These are phyloP conservation scores for Sceliomorpha sp. DNA, from an alignment of 2,888 invertebrate genomes.

Conservation along the genomic window DNA sequence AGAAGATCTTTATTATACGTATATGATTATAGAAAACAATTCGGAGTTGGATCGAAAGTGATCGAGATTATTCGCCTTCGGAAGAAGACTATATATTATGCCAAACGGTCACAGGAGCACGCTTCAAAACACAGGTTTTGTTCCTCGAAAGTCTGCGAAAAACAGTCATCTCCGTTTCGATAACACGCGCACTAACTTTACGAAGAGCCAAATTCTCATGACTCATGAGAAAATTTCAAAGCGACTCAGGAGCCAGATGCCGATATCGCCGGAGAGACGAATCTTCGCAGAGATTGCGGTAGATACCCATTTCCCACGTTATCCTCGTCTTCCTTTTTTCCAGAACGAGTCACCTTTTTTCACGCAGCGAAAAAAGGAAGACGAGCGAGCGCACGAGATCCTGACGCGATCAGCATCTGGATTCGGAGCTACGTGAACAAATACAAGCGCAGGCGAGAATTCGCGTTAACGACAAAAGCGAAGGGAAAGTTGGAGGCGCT, in stretches of 20 bases:
- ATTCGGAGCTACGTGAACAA: conserved; percentile 49
- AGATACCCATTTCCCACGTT: conserved; percentile 53
- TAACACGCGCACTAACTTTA: conserved; percentile 26
- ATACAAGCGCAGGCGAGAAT: conserved; percentile 36
- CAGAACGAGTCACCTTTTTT: conserved; percentile 33
- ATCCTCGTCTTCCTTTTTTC: conserved; percentile 37
- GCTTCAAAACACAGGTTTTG: too few relatives aligned
- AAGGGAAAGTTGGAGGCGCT: conserved; percentile 48
- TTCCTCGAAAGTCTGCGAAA: too few relatives aligned
- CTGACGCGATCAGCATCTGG: conserved; percentile 61
- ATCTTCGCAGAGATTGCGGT: conserved; percentile 42
- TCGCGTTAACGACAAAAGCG: conserved; percentile 35
- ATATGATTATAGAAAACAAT: too few relatives aligned
- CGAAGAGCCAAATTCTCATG: conserved; percentile 47
- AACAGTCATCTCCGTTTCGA: conserved; percentile 16
- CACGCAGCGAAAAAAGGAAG: conserved; percentile 25
- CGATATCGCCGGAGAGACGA: conserved; percentile 50
- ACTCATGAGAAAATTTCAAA: conserved; percentile 54
- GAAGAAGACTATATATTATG: too few relatives aligned
- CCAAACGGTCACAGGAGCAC: too few relatives aligned
- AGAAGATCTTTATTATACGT: too few relatives aligned
- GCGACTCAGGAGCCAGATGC: conserved; percentile 41
- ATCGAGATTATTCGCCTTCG: too few relatives aligned
- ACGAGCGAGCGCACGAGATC: conserved; percentile 34
- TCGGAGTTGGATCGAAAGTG: too few relatives aligned